Base-by-base conservation (phyloP, 1,140 invertebrate species). In the Adoxophyes honmai region DNA sequence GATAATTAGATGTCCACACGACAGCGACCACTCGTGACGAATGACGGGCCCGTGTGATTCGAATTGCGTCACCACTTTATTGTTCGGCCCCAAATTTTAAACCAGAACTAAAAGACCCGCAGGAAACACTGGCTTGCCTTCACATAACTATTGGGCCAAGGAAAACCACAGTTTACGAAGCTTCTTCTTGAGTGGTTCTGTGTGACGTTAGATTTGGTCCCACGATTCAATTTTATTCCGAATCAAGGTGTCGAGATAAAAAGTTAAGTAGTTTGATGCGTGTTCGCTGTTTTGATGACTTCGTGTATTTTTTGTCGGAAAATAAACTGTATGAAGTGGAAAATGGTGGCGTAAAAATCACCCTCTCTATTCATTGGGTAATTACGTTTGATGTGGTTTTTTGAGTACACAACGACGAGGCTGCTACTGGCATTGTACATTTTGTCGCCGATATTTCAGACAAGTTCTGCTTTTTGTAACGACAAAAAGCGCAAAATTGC, bases 241-340 rank as follows among this genome's bases (percentile, higher is more conserved):
- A 54, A 48, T 59, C 64, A 66, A 66, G 56, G 64, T 65, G 42
- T 42, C 48, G 14, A 34, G 33, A 48, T 35, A 60, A 64, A 65
- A 64, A 57, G 34, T 64, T 34, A 60, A 60, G 48, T 60, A 34
- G 53, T 55, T 44, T 56, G 59, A 62, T 66, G 58, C 62, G 62
- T 64, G 57, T 57, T 55, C 44, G 55, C 36, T 42, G n/a, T 7
- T 48, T 48, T 48, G 15, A 16, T 16, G 14, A 44, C 15, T 44
- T 18, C 10, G 18, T 44, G 39, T 9, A 18, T 44, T 44, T 44
- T 44, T 44, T 21, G 16, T 6, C 16, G 9, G 15, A 36, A 36
- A 21, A 42, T 18, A 21, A 42, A 42, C 2, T 56, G 36, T 21
- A 42, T 18, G 33, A 11, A 16, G 51, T 42, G 60, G 39, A 60